Percentiles rank a stretch among this genome's conserved stretches.
phyloP scores from a whole-genome alignment of 2,113 vertebrate species.

The Genyomyrus donnyi region DNA sequence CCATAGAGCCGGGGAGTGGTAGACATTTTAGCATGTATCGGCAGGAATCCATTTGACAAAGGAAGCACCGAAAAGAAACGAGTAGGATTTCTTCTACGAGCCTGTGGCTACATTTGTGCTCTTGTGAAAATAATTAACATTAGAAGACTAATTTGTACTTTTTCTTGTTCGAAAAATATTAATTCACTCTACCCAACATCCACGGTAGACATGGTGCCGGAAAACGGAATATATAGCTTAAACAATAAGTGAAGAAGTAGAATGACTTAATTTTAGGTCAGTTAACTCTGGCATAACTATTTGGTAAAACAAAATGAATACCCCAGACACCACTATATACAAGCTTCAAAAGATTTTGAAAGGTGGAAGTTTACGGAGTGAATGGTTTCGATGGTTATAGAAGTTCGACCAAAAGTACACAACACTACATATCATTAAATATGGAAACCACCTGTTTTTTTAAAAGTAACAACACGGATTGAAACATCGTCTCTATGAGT shows the following conservation, averaged over 20 bases:
- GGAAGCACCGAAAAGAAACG: background rate
- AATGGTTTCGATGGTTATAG: background rate
- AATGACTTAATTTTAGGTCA: background rate
- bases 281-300: background rate
- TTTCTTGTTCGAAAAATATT: background rate
- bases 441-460: background rate
- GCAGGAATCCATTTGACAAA: background rate
- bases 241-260: background rate
- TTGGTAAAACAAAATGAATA: background rate
- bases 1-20: background rate
- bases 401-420: background rate
- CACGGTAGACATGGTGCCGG: background rate
- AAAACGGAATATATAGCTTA: background rate
- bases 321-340: background rate
- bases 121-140: background rate
- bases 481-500: background rate
- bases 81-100: background rate
- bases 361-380: background rate
- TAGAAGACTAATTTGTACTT: background rate
- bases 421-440: background rate
- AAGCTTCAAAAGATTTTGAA: background rate
- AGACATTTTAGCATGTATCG: background rate
- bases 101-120: background rate
- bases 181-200: background rate
- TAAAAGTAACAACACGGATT: background rate